Evolutionary conservation across 1,140 invertebrate genomes (phyloP), one percentile per base, ranked within the genome.

Genomic region (Penaeus japonicus): DNA sequence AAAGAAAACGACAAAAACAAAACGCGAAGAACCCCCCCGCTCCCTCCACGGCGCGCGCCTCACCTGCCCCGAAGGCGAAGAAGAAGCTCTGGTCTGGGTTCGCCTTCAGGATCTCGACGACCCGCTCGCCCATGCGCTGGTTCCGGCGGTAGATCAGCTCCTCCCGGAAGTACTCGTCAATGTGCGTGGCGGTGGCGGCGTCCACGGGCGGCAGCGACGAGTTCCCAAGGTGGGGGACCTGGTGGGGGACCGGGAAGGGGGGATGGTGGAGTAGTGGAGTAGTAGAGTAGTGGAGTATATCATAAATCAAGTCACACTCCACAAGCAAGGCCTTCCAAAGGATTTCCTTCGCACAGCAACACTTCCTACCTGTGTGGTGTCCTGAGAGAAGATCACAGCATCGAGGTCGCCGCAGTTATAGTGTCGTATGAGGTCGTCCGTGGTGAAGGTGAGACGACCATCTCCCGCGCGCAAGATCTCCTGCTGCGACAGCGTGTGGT

Each of bases 1-100:
- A 47, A 47, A 15, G 35, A 39, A 39, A 39, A 39, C 35, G 7
- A 39, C 2, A 12, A 47, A 15, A 47, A 47, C 0, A 47, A 47
- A 12, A 47, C 1, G 0, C 10, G 10, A 7, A 7, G 47, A 1
- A 7, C 47, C 5, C 5, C 7, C 35, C 24, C 24, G n/a, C n/a
- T n/a, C n/a, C n/a, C n/a, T n/a, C n/a, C n/a, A n/a, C 24, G 18
- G 65, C 53, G 15, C 79, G 47, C 20, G n/a, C 39, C 91, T 91
- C 89, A 94, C 94, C 94, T 90, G 94, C 94, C 85, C 94, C 94
- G 90, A 94, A 94, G 65, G 94, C 94, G 91, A 94, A 94, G 92
- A 94, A 94, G 90, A 94, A 94, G 85, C 92, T 94, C 89, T 93
- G 92, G n/a, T 93, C 89, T 0, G 94, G 94, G 91, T 94, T 91